Evolutionary conservation across 1,140 invertebrate species (phyloP).

Genomic region (Gryllus bimaculatus): DNA sequence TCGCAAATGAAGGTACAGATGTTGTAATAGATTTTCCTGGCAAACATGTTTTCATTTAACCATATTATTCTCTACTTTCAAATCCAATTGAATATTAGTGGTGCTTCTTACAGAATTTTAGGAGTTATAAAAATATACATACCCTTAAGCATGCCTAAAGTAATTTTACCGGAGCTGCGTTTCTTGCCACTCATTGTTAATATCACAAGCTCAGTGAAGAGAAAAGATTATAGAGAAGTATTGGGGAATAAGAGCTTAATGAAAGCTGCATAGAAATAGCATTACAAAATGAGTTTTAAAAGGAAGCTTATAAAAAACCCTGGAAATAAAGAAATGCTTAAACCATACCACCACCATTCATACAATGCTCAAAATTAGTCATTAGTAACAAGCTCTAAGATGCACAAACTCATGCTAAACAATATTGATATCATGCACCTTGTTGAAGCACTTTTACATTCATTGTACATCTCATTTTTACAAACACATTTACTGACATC

Average conservation of each 20-base stretch:
- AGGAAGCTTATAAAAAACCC: background rate
- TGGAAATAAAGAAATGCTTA: background rate
- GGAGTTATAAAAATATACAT: slow-evolving; percentile 14
- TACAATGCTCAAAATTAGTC: too few species aligned
- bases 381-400: too few species aligned
- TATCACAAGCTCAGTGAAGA: background rate
- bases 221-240: background rate
- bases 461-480: background rate
- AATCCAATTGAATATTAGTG: background rate
- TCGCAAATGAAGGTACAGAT: slow-evolving; percentile 46
- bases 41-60: slow-evolving; percentile 23
- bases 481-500: background rate
- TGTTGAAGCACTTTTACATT: background rate
- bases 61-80: slow-evolving; percentile 11
- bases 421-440: background rate
- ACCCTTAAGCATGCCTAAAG: slow-evolving; percentile 38
- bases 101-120: background rate
- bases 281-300: background rate
- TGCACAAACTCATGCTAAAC: too few species aligned
- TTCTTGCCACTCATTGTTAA: slow-evolving; percentile 15
- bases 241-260: background rate
- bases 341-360: background rate
- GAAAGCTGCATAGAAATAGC: background rate
- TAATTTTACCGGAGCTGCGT: slow-evolving; percentile 32
- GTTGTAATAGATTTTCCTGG: slow-evolving; percentile 55